phyloP scores from a whole-genome alignment of 1,140 invertebrate species.

The Brachionus koreanus region DNA sequence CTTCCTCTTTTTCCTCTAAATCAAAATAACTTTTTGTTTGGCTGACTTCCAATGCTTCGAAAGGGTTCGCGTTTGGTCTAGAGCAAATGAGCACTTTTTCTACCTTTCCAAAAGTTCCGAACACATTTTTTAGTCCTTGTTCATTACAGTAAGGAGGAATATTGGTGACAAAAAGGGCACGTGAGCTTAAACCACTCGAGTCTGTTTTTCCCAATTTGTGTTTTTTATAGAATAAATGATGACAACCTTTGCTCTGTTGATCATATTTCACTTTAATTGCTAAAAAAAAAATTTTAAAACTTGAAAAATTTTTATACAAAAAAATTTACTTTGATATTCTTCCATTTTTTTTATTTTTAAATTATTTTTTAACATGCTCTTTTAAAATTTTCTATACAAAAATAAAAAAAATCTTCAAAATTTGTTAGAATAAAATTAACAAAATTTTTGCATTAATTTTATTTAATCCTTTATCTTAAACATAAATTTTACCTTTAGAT shows the following conservation, averaged over 20 bases:
- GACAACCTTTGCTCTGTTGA: neutral
- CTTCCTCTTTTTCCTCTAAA: neutral
- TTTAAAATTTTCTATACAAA: neutral
- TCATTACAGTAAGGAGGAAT: conserved; percentile 15
- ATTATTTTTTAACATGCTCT: conserved; percentile 16
- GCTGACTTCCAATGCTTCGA: neutral
- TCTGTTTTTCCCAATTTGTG: conserved; percentile 4
- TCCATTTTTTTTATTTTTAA: conserved; percentile 3
- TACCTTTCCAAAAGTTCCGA: conserved; percentile 5
- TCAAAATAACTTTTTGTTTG: conserved; percentile 32
- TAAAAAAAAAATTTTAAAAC: neutral
- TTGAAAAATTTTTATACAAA: neutral
- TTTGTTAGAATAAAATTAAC: neutral
- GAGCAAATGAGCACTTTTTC: neutral
- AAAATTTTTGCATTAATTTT: neutral
- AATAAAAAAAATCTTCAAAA: neutral
- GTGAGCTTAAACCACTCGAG: neutral
- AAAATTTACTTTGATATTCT: conserved; percentile 37
- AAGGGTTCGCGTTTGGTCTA: neutral
- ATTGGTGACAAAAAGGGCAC: conserved; percentile 28
- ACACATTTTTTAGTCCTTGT: conserved; percentile 4
- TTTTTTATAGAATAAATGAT: conserved; percentile 42
- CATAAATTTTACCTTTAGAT: neutral
- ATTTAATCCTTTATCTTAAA: neutral
- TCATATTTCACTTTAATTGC: conserved; percentile 13